Percentiles rank a stretch among this genome's conserved stretches.
phyloP scores from a whole-genome alignment of 2,888 invertebrate genomes.

The Mesopsocus fuscifrons region DNA sequence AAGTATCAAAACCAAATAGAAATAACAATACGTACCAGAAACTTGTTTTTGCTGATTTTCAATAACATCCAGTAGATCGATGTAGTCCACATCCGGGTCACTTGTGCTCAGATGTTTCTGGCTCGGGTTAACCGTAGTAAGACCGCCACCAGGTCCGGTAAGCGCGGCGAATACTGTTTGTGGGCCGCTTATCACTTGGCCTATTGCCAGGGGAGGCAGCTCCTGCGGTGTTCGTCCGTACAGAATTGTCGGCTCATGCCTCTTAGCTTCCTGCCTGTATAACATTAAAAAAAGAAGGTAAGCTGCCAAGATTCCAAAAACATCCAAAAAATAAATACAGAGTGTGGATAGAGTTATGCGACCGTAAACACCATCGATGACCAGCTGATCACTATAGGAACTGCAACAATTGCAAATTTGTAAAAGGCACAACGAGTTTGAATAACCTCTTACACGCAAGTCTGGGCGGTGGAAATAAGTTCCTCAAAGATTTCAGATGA shows the following conservation, averaged over 20 bases:
- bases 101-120: constrained; percentile 42
- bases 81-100: constrained; percentile 52
- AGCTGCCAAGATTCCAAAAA: background rate
- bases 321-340: constrained; percentile 1
- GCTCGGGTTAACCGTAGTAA: constrained; percentile 48
- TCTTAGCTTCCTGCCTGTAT: constrained; percentile 23
- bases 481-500: no score
- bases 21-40: constrained; percentile 11
- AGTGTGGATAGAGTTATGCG: background rate
- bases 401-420: no score
- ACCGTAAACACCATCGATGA: constrained; percentile 2
- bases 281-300: constrained; percentile 10
- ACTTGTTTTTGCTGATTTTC: constrained; percentile 13
- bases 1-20: no score
- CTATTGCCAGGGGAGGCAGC: constrained; percentile 40
- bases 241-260: constrained; percentile 36
- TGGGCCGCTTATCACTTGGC: constrained; percentile 27
- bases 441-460: no score
- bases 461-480: no score
- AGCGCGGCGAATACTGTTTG: constrained; percentile 46
- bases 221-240: constrained; percentile 54
- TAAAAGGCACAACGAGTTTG: no score
- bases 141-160: constrained; percentile 66
- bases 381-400: background rate
- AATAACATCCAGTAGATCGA: constrained; percentile 33